Conservation (phyloP, 2,888 invertebrate species). For the Creontiades dilutus region DNA sequence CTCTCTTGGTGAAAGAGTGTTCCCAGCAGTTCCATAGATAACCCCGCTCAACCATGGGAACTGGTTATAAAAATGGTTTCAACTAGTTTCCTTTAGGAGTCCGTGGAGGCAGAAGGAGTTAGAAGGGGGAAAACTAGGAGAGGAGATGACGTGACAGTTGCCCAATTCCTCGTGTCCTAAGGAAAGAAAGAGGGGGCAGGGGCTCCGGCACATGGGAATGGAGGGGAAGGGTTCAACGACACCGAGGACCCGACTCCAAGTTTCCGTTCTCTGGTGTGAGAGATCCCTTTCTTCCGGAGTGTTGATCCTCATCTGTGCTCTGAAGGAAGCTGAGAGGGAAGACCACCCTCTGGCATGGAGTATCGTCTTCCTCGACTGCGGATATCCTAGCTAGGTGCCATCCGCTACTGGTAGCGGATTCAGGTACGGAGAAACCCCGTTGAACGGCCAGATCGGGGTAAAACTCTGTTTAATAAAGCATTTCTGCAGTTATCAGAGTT, state of each 20-base stretch:
- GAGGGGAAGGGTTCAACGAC: slow-evolving; percentile 42
- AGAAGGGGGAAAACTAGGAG: not conserved
- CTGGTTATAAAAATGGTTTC: slow-evolving; percentile 19
- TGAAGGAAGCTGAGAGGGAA: not conserved
- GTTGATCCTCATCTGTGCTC: slow-evolving; percentile 1
- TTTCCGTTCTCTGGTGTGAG: slow-evolving; percentile 24
- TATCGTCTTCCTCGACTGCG: no score
- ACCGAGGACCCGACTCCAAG: slow-evolving; percentile 24
- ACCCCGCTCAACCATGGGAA: slow-evolving; percentile 22
- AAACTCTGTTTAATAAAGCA: no score
- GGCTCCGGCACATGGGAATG: not conserved
- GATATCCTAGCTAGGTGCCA: no score
- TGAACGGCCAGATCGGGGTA: no score
- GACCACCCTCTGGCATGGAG: no score
- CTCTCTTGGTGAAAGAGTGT: not conserved
- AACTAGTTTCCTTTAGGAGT: slow-evolving; percentile 2
- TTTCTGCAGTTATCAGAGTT: no score
- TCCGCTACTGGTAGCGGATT: no score
- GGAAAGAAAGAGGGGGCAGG: not conserved
- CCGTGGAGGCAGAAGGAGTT: not conserved
- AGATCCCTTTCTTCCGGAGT: slow-evolving; percentile 50
- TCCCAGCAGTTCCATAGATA: not conserved
- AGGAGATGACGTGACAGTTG: slow-evolving; percentile 27
- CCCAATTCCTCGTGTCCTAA: slow-evolving; percentile 10
- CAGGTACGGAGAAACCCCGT: no score